Evolutionary conservation across 2,888 invertebrate species (phyloP).

Genomic region (Fissipunctia ypsillon): DNA sequence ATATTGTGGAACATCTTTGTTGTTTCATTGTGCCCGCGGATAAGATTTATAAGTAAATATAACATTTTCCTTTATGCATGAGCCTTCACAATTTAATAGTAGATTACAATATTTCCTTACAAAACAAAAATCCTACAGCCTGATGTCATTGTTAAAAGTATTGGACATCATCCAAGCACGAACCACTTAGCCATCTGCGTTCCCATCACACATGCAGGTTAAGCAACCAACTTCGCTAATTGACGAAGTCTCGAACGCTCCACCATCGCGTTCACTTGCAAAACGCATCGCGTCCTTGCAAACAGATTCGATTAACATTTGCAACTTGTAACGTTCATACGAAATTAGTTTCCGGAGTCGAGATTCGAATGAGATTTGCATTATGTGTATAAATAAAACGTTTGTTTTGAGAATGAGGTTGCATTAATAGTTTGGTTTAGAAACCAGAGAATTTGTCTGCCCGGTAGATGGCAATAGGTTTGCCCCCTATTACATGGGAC

Average conservation of each 20-base stretch:
- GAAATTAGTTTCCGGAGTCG: constrained; percentile 62
- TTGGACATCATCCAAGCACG: constrained; percentile 38
- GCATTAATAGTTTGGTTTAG: neutral
- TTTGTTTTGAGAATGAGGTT: constrained; percentile 15
- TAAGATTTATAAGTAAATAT: too few species aligned
- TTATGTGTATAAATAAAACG: constrained; percentile 43
- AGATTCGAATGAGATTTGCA: constrained; percentile 48
- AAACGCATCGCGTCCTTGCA: constrained; percentile 63
- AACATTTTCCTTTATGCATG: neutral
- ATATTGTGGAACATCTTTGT: constrained; percentile 27
- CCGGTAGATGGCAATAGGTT: too few species aligned
- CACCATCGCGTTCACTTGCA: constrained; percentile 35
- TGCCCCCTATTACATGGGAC: too few species aligned
- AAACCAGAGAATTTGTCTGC: neutral
- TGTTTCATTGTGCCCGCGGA: constrained; percentile 21
- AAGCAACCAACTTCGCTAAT: constrained; percentile 36
- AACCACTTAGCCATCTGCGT: constrained; percentile 26
- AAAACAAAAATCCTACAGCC: neutral
- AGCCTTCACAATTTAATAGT: neutral
- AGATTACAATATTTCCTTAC: constrained; percentile 3
- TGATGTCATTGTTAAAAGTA: constrained; percentile 3
- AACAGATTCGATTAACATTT: constrained; percentile 65
- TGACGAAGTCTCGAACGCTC: constrained; percentile 32
- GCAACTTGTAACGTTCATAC: constrained; percentile 53
- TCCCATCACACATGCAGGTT: constrained; percentile 21